Conservation (phyloP, 2,113 vertebrate genomes). For the Muntiacus reevesi region DNA sequence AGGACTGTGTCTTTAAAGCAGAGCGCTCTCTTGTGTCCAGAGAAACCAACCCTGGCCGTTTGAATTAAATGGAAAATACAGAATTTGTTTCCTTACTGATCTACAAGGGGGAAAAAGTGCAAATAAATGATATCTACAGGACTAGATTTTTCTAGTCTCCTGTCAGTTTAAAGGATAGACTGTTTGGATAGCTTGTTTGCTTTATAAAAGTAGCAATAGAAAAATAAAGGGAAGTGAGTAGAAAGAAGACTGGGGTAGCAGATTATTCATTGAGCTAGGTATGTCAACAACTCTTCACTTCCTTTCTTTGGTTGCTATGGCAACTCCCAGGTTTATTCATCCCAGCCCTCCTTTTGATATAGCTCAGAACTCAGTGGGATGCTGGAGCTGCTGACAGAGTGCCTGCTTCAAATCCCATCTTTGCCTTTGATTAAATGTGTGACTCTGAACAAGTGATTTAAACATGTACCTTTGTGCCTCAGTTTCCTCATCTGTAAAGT, state of each 20-base stretch:
- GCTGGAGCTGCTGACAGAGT: background rate
- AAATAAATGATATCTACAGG: background rate
- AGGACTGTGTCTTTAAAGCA: background rate
- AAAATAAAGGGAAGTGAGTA: background rate
- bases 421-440: background rate
- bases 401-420: background rate
- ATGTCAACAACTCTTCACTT: background rate
- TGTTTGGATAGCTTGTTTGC: background rate
- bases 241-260: background rate
- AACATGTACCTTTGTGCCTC: background rate
- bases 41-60: background rate
- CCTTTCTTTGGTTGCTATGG: background rate
- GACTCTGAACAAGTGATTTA: background rate
- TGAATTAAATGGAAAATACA: background rate
- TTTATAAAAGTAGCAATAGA: background rate
- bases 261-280: background rate
- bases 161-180: background rate
- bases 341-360: background rate
- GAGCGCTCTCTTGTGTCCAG: accelerated
- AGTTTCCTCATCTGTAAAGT: background rate
- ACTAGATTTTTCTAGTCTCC: background rate
- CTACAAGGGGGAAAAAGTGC: background rate
- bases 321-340: background rate
- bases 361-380: background rate
- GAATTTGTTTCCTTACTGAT: background rate